phyloP scores from a whole-genome alignment of 2,797 vertebrate species.

The Poecilia picta region DNA sequence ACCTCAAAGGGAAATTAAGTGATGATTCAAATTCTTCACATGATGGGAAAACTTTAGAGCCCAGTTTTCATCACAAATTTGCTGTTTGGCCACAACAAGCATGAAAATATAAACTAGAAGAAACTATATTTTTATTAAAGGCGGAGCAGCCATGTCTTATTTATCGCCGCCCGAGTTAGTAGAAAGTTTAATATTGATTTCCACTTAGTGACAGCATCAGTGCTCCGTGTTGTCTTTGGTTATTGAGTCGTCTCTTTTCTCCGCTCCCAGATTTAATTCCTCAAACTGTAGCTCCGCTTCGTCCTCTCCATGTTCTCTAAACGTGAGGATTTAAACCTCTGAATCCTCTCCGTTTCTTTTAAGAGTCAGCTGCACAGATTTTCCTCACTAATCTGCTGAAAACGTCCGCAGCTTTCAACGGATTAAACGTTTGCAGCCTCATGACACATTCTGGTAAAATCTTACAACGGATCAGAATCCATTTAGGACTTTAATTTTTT shows the following conservation, averaged over 20 bases:
- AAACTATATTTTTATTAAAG: neutral
- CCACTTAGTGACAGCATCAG: neutral
- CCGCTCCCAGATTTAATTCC: neutral
- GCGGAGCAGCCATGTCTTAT: neutral
- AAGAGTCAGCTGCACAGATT: neutral
- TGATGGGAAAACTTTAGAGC: neutral
- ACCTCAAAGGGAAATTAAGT: too few relatives aligned
- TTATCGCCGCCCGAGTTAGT: neutral
- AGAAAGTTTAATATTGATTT: neutral
- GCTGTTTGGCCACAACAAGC: neutral
- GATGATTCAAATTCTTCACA: too few relatives aligned
- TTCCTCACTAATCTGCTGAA: neutral
- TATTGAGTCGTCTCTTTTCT: neutral
- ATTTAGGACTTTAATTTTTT: neutral
- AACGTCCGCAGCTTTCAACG: neutral
- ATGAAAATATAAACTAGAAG: neutral
- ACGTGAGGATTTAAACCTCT: neutral
- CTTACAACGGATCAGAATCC: neutral
- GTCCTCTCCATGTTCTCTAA: neutral
- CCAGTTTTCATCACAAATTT: neutral
- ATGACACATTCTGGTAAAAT: neutral
- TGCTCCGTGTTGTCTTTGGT: neutral
- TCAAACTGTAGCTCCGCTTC: neutral
- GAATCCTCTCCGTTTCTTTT: neutral
- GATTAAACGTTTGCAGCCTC: neutral